These are phyloP conservation scores for Chelon labrosus DNA, from an alignment of 2,797 vertebrate species.

Conservation along the genomic window DNA sequence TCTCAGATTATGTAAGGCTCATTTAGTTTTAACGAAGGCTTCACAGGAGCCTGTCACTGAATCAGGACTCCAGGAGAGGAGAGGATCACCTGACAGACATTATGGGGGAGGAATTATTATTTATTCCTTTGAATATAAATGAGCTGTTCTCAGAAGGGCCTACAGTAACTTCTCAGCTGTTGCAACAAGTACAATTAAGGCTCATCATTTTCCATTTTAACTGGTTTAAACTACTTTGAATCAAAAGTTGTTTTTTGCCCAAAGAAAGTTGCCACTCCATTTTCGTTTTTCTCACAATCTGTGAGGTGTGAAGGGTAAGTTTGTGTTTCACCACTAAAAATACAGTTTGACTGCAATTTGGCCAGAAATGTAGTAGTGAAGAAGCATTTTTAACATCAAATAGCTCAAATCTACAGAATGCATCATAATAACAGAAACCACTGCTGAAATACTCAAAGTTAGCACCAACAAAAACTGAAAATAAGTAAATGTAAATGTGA, in stretches of 20 bases:
- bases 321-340: too few relatives aligned
- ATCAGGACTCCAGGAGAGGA: slow-evolving; percentile 56
- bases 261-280: not conserved
- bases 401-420: too few relatives aligned
- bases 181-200: not conserved
- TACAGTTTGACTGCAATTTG: too few relatives aligned
- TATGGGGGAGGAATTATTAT: slow-evolving; percentile 58
- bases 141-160: slow-evolving; percentile 37
- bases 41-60: slow-evolving; percentile 57
- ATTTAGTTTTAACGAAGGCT: slow-evolving; percentile 52
- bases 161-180: slow-evolving; percentile 22
- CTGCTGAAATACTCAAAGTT: too few relatives aligned
- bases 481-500: too few relatives aligned
- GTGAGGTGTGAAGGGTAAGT: too few relatives aligned
- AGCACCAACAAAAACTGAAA: too few relatives aligned
- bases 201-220: not conserved
- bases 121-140: slow-evolving; percentile 61
- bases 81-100: slow-evolving; percentile 67
- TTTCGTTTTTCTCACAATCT: not conserved
- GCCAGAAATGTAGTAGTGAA: too few relatives aligned
- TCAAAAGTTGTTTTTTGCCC: not conserved
- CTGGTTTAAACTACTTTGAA: not conserved
- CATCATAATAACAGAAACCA: too few relatives aligned
- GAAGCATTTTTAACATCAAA: too few relatives aligned
- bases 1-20: slow-evolving; percentile 61